A percentile compares a stretch with the other conserved stretches of the same genome.
Evolutionary conservation across 1,140 invertebrate genomes (phyloP).

Genomic region (Lordiphosa mommai): DNA sequence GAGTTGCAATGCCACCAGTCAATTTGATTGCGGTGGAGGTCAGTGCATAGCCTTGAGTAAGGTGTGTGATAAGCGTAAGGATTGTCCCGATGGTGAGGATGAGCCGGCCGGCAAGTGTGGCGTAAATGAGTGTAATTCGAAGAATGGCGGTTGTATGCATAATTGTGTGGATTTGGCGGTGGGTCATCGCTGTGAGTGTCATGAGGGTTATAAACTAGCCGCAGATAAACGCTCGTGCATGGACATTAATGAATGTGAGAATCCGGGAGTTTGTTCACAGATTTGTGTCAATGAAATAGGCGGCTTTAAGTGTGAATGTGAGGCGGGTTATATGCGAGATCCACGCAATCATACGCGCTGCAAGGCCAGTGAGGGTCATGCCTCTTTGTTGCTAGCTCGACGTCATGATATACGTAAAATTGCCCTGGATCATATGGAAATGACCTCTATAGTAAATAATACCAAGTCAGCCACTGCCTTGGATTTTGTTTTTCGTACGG

Average conservation of each 20-base stretch:
- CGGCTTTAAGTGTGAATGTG: slow-evolving; percentile 95
- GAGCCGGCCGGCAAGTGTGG: slow-evolving; percentile 87
- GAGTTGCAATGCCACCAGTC: slow-evolving; percentile 85
- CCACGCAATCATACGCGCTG: slow-evolving; percentile 90
- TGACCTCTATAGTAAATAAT: slow-evolving; percentile 92
- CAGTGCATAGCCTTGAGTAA: slow-evolving; percentile 88
- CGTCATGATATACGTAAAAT: slow-evolving; percentile 94
- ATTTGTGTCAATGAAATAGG: slow-evolving; percentile 94
- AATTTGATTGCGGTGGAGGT: slow-evolving; percentile 90
- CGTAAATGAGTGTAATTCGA: slow-evolving; percentile 87
- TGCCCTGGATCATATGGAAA: slow-evolving; percentile 92
- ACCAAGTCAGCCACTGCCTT: slow-evolving; percentile 92
- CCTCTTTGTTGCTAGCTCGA: slow-evolving; percentile 90
- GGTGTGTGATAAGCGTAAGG: slow-evolving; percentile 89
- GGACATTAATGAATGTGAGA: slow-evolving; percentile 96
- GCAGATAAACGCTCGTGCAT: slow-evolving; percentile 88
- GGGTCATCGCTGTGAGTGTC: slow-evolving; percentile 89
- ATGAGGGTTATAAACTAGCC: slow-evolving; percentile 85
- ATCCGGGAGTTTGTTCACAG: slow-evolving; percentile 94
- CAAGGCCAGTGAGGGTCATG: slow-evolving; percentile 92
- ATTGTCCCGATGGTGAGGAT: slow-evolving; percentile 91
- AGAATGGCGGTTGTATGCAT: slow-evolving; percentile 94
- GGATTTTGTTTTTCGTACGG: slow-evolving; percentile 93
- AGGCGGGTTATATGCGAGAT: slow-evolving; percentile 91
- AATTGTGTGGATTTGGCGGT: slow-evolving; percentile 88